phyloP scores from a whole-genome alignment of 2,797 vertebrate species.

The Smutsia temminckii region DNA sequence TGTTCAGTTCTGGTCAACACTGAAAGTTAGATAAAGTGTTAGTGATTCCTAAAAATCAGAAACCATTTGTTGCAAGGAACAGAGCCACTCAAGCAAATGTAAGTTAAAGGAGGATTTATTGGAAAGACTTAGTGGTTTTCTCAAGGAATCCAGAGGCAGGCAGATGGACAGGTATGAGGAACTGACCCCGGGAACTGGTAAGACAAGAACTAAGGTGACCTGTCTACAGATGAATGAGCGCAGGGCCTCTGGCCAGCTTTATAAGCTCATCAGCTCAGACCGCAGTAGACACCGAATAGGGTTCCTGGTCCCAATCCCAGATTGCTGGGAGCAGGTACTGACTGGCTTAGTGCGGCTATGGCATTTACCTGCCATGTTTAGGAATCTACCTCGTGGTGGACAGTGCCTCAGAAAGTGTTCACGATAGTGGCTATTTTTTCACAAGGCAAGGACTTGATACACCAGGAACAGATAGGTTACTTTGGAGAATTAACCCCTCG shows the following conservation, averaged over 20 bases:
- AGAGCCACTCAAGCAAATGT: not conserved
- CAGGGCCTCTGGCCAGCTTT: not conserved
- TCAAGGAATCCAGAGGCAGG: not conserved
- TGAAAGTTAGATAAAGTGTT: not conserved
- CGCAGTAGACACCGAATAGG: accelerated
- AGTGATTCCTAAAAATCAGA: conserved; percentile 27
- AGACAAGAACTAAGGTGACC: too few relatives aligned
- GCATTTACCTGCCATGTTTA: not conserved
- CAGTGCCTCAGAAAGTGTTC: not conserved
- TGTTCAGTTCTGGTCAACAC: not conserved
- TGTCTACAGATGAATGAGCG: not conserved
- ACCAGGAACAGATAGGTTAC: not conserved
- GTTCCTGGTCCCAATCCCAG: not conserved
- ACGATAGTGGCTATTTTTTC: not conserved
- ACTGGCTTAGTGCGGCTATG: not conserved
- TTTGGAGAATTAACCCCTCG: not conserved
- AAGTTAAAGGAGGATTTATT: not conserved
- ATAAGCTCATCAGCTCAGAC: not conserved
- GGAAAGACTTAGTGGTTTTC: not conserved
- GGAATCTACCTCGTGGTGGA: not conserved
- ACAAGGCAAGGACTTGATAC: not conserved
- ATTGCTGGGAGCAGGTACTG: not conserved
- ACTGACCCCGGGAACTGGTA: not conserved
- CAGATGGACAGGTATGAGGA: not conserved
- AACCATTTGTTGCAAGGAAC: not conserved